These are phyloP conservation scores for human DNA, from an alignment of 2,113 vertebrate genomes.

Conservation along the genomic window GRCh38 chrX:107791001-107791500, in stretches of 20 bases:
- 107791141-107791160: constrained; percentile 1
- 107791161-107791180: neutral
- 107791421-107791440: too few relatives aligned
- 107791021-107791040: neutral
- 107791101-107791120: constrained; percentile 11
- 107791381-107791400: too few relatives aligned
- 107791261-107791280: too few relatives aligned
- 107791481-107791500: too few relatives aligned
- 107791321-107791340: too few relatives aligned
- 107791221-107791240: neutral
- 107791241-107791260: neutral
- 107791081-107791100: neutral
- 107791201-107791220: neutral
- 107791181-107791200: neutral
- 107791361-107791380: too few relatives aligned
- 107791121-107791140: neutral
- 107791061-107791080: constrained; percentile 4
- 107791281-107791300: too few relatives aligned
- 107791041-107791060: neutral
- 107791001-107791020: neutral
- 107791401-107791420: too few relatives aligned
- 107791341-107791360: too few relatives aligned
- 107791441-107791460: too few relatives aligned
- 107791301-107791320: too few relatives aligned
- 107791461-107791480: too few relatives aligned